A percentile compares a stretch with the other conserved stretches of the same genome.
Evolutionary conservation across 2,888 invertebrate genomes (phyloP).

Genomic region (Ophion obscuratus): DNA sequence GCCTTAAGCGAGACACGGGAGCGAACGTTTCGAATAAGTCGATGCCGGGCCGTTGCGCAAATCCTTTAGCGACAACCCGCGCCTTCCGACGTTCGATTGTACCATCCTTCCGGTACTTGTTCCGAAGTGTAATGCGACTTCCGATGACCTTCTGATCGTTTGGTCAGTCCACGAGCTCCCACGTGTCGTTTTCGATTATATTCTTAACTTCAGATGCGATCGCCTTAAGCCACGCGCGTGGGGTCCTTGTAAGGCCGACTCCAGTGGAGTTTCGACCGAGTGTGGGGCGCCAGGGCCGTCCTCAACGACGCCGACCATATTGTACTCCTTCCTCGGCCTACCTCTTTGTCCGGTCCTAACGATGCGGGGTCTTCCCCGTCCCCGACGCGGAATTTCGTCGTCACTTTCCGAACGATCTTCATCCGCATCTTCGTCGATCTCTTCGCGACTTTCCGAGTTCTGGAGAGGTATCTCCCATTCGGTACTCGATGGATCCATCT

Average conservation of each 20-base stretch:
- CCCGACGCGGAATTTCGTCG: too few species aligned
- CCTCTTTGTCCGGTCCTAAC: constrained; percentile 56
- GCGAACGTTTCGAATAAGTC: constrained; percentile 46
- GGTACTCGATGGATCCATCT: too few species aligned
- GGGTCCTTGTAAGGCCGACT: constrained; percentile 20
- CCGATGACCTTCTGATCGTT: background rate
- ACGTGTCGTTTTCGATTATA: constrained; percentile 70
- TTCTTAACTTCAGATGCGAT: constrained; percentile 55
- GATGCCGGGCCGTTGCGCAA: constrained; percentile 65
- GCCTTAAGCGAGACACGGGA: too few species aligned
- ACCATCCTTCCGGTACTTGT: constrained; percentile 65
- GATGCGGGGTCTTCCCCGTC: constrained; percentile 37
- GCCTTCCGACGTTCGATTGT: constrained; percentile 66
- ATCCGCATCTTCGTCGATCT: too few species aligned
- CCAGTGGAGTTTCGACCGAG: constrained; percentile 38
- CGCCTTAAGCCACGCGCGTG: background rate
- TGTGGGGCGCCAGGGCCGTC: constrained; percentile 30
- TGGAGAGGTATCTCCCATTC: too few species aligned
- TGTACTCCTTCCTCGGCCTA: constrained; percentile 56
- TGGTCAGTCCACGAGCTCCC: constrained; percentile 66
- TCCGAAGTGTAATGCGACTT: constrained; percentile 37
- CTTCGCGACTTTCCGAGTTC: too few species aligned
- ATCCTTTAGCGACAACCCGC: constrained; percentile 67
- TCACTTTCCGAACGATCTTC: too few species aligned
- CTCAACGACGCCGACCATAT: constrained; percentile 13